A percentile compares a stretch with the other conserved stretches of the same genome.
Evolutionary conservation across 1,140 invertebrate species (phyloP).

Genomic region (Drosophila aff.): DNA sequence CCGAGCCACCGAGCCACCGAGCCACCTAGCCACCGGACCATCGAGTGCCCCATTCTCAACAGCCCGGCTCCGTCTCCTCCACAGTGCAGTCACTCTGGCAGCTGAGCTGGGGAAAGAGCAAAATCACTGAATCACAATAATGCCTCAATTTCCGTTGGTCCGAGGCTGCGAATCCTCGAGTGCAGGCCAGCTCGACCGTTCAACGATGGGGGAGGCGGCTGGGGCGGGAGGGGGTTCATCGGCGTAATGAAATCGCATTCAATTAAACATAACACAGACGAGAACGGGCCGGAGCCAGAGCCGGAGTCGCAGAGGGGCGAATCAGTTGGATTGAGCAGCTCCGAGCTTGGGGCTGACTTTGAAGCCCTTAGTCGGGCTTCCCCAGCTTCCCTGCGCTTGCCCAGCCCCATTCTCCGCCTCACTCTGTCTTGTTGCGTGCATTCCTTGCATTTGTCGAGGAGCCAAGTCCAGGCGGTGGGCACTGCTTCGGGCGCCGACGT

Average conservation of each 20-base stretch:
- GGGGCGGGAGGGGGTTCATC: neutral
- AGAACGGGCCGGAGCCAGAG: conserved; percentile 5
- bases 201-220: conserved; percentile 32
- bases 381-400: neutral
- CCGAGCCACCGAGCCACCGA: neutral
- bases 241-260: conserved; percentile 78
- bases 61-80: neutral
- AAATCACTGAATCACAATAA: conserved; percentile 83
- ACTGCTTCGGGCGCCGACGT: conserved; percentile 27
- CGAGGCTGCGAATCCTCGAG: conserved; percentile 49
- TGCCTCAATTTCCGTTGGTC: conserved; percentile 78
- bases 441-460: conserved; percentile 39
- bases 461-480: conserved; percentile 31
- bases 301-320: neutral
- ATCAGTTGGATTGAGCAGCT: conserved; percentile 35
- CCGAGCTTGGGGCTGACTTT: conserved; percentile 51
- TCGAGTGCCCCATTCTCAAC: neutral
- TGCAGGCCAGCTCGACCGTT: conserved; percentile 23
- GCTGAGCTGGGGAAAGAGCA: conserved; percentile 60
- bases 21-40: conserved; percentile 5
- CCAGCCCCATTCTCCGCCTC: neutral
- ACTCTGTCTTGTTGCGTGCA: conserved; percentile 25
- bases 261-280: conserved; percentile 75
- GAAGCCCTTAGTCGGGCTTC: conserved; percentile 19
- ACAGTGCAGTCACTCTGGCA: conserved; percentile 5